Base-by-base conservation (phyloP, 2,888 invertebrate species). In the Colostygia pectinataria region DNA sequence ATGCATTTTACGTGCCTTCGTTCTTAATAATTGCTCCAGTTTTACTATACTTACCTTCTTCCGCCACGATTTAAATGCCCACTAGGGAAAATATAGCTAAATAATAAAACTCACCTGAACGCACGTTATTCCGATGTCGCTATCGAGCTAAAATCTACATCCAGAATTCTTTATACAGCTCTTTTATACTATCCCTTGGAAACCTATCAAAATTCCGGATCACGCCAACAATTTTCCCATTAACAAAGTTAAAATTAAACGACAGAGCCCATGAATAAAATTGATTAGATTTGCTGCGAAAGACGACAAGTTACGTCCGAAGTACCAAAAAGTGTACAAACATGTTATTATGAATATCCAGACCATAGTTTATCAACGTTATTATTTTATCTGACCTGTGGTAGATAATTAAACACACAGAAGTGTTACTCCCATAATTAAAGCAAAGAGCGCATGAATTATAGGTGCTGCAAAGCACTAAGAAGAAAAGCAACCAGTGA, bases 301-400 rank as follows among this genome's bases (percentile, higher is more conserved):
- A 50, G 10, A 47, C 15, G 53, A 12, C 59, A 64, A 64, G 54
- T 5, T 20, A 20, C 20, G 34, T 37, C 55, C 23, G 40, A 27
- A 37, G 32, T 34, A 62, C 60, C 63, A 58, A 71, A 71, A 64
- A 63, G 32, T 61, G 61, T 53, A 42, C 37, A 77, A 80, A 78
- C 77, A 78, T 68, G 72, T 74, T 77, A 52, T 72, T 74, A 69
- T 66, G 66, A 71, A 63, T 71, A 72, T 68, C 69, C 68, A 65
- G 68, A 69, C 60, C 65, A 65, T 45, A 63, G 76, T 73, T 74
- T 76, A 76, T 74, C 75, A 43, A 41, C 40, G 53, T 40, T 44
- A 43, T 42, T 57, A 59, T 33, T 18, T 66, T 65, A 61, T 58
- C 49, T 50, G 53, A 61, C 63, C 55, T 57, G 55, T 64, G 63